Base-by-base conservation (phyloP, 2,888 invertebrate genomes). In the Pandemis heparana region DNA sequence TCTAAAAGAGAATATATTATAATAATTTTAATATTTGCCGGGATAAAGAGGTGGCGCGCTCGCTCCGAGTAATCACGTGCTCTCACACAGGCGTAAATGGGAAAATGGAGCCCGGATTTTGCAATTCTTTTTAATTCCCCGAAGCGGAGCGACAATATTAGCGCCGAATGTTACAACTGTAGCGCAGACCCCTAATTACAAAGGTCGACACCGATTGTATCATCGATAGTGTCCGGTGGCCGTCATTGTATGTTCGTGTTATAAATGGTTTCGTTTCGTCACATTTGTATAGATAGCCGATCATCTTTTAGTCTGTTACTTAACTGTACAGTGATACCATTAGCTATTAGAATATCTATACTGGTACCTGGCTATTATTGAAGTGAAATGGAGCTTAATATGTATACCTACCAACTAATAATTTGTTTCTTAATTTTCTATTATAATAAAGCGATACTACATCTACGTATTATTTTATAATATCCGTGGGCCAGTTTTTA, bases 21-120 rank as follows among this genome's bases (percentile, higher is more conserved):
- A 10, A 16, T 16, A 61, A 48, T n/a, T 65, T 61, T 62, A 62
- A 71, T 65, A 68, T 68, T 63, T 18, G n/a, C 43, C 43, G 32
- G 51, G 12, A 16, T 46, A 38, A 56, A 38, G 65, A 65, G 43
- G 10, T 38, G 61, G 46, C 23, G n/a, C 48, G 14, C 59, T 5
- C 39, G 43, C 53, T 56, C 23, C 23, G n/a, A 38, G 46, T 71
- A 61, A 71, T 61, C 53, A 72, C 43, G 66, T 16, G 18, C 43
- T 23, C 16, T 18, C 43, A 59, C 9, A 23, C 16, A 32, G 43
- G 64, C 64, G 51, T 41, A 39, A 64, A 68, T 59, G 48, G 48
- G 32, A 48, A 39, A 64, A 68, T 59, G 48, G 32, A n/a, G 51
- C 48, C 41, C 14, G 56, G 46, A 3, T 38, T 62, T 16, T 56